These are phyloP conservation scores for Austrolebias charrua DNA, from an alignment of 2,797 vertebrate species.

Conservation along the genomic window DNA sequence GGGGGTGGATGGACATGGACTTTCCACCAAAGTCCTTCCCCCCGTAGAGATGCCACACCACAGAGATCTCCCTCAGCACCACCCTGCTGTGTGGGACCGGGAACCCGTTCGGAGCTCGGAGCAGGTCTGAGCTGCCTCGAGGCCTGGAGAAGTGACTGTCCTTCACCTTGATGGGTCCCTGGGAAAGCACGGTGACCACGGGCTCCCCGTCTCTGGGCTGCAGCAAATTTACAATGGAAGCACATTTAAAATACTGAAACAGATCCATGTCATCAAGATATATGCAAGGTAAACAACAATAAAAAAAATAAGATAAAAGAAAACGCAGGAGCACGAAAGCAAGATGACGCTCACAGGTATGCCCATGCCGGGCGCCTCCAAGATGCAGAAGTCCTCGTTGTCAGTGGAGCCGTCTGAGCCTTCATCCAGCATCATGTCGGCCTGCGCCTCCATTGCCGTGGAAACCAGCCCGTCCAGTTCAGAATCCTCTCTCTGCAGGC, in stretches of 20 bases:
- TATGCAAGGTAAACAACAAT: background rate
- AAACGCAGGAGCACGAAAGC: background rate
- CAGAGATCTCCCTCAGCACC: conserved; percentile 88
- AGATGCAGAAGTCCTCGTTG: conserved; percentile 92
- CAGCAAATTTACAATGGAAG: conserved; percentile 7
- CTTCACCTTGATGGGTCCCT: conserved; percentile 79
- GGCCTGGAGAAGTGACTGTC: conserved; percentile 90
- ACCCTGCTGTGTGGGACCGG: conserved; percentile 87
- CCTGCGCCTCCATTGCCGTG: conserved; percentile 72
- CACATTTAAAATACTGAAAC: background rate
- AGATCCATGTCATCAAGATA: background rate
- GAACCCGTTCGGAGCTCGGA: conserved; percentile 86
- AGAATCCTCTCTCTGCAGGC: conserved; percentile 60
- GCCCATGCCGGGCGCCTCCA: conserved; percentile 91
- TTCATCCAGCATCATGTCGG: conserved; percentile 78
- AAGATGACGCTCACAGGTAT: conserved; percentile 81
- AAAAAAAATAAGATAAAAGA: background rate
- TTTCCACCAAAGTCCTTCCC: conserved; percentile 87
- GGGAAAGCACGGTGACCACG: conserved; percentile 83
- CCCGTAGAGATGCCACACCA: conserved; percentile 92
- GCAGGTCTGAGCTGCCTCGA: conserved; percentile 87
- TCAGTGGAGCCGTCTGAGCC: conserved; percentile 83
- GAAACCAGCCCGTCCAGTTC: conserved; percentile 68
- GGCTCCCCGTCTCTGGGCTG: conserved; percentile 91
- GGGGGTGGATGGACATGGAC: conserved; percentile 72